phyloP scores from a whole-genome alignment of 2,888 invertebrate species.

The Leucophenga maculata region DNA sequence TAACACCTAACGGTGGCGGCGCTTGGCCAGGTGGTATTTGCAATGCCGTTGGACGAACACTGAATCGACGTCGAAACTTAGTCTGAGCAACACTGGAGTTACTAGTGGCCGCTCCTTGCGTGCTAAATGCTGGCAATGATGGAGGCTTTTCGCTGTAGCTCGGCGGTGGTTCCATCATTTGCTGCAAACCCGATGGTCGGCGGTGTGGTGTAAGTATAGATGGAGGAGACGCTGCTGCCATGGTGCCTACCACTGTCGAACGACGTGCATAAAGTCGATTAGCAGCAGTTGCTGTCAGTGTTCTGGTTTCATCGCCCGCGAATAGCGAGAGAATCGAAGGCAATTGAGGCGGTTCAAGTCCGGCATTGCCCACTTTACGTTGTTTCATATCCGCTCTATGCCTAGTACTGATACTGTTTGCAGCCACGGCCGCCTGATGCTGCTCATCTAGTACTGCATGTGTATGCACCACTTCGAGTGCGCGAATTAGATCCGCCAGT shows the following conservation, averaged over 20 bases:
- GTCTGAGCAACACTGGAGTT: conserved; percentile 28
- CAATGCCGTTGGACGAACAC: conserved; percentile 69
- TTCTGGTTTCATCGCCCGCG: conserved; percentile 66
- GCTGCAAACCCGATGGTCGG: conserved; percentile 53
- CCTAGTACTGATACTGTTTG: conserved; percentile 38
- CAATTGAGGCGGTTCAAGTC: conserved; percentile 72
- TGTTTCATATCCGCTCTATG: conserved; percentile 57
- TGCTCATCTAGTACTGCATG: conserved; percentile 70
- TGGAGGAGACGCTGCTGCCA: conserved; percentile 45
- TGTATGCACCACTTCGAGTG: conserved; percentile 80
- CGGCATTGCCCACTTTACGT: conserved; percentile 75
- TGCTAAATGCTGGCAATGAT: conserved; percentile 10
- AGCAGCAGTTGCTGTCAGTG: conserved; percentile 56
- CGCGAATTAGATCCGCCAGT: conserved; percentile 85
- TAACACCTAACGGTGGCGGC: conserved; percentile 52
- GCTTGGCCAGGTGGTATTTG: conserved; percentile 71
- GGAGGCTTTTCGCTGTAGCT: conserved; percentile 62
- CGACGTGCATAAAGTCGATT: conserved; percentile 68
- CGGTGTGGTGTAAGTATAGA: conserved; percentile 43
- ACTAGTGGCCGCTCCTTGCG: neutral
- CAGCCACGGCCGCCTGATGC: conserved; percentile 47
- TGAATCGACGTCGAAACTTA: conserved; percentile 70
- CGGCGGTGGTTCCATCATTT: conserved; percentile 65
- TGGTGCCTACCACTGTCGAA: conserved; percentile 67
- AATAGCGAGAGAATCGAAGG: conserved; percentile 74